phyloP scores from a whole-genome alignment of 2,888 invertebrate species.

The Lottia scabra region DNA sequence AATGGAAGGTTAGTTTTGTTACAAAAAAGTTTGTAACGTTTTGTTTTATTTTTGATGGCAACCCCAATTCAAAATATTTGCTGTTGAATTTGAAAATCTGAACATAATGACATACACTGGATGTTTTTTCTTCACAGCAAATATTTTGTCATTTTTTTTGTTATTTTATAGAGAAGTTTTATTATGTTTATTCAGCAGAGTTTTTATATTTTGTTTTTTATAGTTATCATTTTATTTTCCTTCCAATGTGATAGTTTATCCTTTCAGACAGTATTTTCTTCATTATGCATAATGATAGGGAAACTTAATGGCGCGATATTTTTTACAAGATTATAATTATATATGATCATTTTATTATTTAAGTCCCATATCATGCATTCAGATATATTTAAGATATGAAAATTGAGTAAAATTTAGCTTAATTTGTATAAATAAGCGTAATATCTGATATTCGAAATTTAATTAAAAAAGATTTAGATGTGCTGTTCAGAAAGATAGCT shows the following conservation, averaged over 20 bases:
- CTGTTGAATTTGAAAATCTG: not conserved
- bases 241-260: not conserved
- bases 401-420: too few species aligned
- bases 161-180: not conserved
- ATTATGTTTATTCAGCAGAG: slow-evolving; percentile 1
- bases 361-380: too few species aligned
- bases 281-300: too few species aligned
- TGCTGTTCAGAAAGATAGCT: too few species aligned
- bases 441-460: too few species aligned
- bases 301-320: too few species aligned
- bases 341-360: too few species aligned
- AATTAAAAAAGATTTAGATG: too few species aligned
- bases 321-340: too few species aligned
- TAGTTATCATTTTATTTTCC: not conserved
- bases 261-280: too few species aligned
- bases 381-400: too few species aligned
- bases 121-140: not conserved
- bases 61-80: not conserved
- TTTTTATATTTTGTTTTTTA: not conserved
- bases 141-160: not conserved
- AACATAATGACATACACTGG: not conserved
- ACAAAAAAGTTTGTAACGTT: slow-evolving; percentile 20
- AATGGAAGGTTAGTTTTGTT: slow-evolving; percentile 46
- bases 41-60: slow-evolving; percentile 14
- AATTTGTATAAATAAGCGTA: too few species aligned